Percentiles rank a stretch among this genome's conserved stretches.
phyloP scores from a whole-genome alignment of 2,888 invertebrate genomes.

The Machimus rusticus region DNA sequence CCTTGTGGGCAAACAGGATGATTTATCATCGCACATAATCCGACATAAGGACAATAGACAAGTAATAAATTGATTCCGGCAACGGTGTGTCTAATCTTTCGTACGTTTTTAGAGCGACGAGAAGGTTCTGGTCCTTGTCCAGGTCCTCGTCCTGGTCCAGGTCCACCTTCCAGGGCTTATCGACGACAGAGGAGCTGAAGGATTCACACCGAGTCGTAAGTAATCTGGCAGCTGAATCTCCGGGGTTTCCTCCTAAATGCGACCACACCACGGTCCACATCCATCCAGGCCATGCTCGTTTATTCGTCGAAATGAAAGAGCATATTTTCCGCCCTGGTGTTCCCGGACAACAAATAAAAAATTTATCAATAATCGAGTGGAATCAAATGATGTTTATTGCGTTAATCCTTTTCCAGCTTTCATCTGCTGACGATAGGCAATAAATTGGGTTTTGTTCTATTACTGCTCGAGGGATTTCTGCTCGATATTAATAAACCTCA shows the following conservation, averaged over 20 bases:
- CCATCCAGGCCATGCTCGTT: not conserved
- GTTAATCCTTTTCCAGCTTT: not conserved
- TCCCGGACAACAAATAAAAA: not conserved
- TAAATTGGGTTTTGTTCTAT: not conserved
- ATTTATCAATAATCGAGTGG: not conserved
- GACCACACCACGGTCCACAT: not conserved
- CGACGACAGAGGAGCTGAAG: not conserved
- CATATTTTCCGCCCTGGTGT: not conserved
- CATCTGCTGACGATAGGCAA: not conserved
- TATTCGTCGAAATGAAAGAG: not conserved
- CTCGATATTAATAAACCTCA: not conserved
- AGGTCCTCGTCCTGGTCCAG: not conserved
- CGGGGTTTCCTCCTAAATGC: not conserved
- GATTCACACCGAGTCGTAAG: not conserved
- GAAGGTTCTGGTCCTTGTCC: not conserved
- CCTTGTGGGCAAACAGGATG: conserved; percentile 33
- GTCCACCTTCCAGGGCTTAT: not conserved
- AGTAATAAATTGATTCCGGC: conserved; percentile 44
- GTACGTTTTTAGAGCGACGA: not conserved
- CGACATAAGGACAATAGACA: conserved; percentile 43
- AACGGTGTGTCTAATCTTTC: conserved; percentile 42
- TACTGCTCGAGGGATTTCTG: not conserved
- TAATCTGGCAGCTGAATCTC: not conserved
- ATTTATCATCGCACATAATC: conserved; percentile 43
- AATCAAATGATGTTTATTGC: not conserved